Evolutionary conservation across 2,797 vertebrate genomes (phyloP).

Genomic region (Aldrovandia affinis): DNA sequence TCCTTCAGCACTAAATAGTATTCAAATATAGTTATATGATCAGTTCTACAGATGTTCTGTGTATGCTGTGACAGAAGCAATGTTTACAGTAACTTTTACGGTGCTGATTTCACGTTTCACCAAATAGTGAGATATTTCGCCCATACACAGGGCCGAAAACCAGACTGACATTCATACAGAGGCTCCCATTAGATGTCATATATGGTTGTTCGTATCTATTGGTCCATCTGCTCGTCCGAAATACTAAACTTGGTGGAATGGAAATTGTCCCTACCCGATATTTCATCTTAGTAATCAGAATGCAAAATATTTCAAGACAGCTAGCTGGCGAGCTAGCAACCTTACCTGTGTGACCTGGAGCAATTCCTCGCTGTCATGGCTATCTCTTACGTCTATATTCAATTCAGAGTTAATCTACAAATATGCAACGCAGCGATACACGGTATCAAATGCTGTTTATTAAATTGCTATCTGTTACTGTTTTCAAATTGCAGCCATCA

Average conservation of each 20-base stretch:
- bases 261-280: neutral
- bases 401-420: slow-evolving; percentile 21
- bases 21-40: neutral
- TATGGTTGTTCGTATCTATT: neutral
- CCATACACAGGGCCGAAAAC: neutral
- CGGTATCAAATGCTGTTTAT: neutral
- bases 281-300: neutral
- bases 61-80: neutral
- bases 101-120: neutral
- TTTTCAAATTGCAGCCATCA: slow-evolving; percentile 18
- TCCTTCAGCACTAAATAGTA: neutral
- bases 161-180: neutral
- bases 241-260: neutral
- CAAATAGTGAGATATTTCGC: neutral
- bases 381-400: slow-evolving; percentile 37
- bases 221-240: neutral
- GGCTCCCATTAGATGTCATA: neutral
- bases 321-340: slow-evolving; percentile 12
- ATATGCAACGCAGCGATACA: slow-evolving; percentile 8
- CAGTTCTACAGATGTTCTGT: neutral
- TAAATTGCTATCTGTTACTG: neutral
- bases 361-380: slow-evolving; percentile 34
- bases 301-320: neutral
- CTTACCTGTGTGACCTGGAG: slow-evolving; percentile 48
- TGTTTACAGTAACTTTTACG: neutral